phyloP scores from a whole-genome alignment of 2,113 vertebrate genomes.

The Cyprinodon tularosa region DNA sequence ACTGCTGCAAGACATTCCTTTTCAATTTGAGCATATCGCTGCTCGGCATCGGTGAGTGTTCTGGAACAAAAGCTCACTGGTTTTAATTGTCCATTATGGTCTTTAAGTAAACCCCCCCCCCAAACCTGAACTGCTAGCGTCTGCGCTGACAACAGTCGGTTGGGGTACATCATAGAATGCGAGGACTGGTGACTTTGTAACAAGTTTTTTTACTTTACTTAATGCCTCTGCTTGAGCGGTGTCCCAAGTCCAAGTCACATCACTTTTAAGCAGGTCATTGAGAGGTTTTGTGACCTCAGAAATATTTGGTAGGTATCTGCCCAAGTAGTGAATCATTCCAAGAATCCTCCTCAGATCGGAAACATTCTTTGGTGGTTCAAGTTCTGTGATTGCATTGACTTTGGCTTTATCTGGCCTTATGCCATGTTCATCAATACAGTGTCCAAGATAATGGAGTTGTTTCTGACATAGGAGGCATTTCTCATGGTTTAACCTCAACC shows the following conservation, averaged over 20 bases:
- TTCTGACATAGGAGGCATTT: not conserved
- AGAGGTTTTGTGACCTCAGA: constrained; percentile 6
- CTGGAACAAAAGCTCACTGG: too few relatives aligned
- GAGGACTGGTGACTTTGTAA: not conserved
- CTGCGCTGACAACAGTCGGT: not conserved
- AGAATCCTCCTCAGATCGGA: not conserved
- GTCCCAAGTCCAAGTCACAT: not conserved
- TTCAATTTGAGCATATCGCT: too few relatives aligned
- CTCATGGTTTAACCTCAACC: not conserved
- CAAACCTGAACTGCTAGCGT: too few relatives aligned
- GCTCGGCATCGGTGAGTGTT: too few relatives aligned
- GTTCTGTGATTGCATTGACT: constrained; percentile 4
- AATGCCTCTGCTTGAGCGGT: not conserved
- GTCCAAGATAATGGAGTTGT: not conserved
- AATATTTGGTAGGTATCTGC: not conserved
- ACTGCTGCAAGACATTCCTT: too few relatives aligned
- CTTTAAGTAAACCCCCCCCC: too few relatives aligned
- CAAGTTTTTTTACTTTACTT: not conserved
- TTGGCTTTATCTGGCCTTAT: not conserved
- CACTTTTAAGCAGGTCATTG: constrained; percentile 9
- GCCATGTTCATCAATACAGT: not conserved
- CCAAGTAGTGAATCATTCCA: too few relatives aligned
- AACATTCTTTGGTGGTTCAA: not conserved
- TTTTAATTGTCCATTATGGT: too few relatives aligned
- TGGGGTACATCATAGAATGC: not conserved